Conservation (phyloP, 2,888 invertebrate genomes). For the Campopleginae sp. region DNA sequence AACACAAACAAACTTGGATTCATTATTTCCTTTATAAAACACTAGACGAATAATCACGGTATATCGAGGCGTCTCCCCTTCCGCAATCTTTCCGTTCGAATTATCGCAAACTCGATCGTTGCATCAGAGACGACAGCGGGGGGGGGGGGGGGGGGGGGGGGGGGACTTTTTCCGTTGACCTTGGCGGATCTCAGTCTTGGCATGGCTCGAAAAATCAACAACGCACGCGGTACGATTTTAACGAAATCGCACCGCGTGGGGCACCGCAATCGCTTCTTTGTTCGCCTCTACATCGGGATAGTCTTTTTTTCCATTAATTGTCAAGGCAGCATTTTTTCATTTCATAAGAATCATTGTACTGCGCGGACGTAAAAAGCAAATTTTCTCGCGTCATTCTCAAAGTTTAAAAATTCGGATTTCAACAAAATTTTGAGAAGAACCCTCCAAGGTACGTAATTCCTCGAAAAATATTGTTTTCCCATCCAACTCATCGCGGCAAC, state of each 20-base stretch:
- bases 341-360: too few relatives aligned
- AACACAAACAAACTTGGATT: constrained; percentile 3
- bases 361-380: too few relatives aligned
- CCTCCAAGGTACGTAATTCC: too few relatives aligned
- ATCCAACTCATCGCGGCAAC: too few relatives aligned
- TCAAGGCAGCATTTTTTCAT: background rate
- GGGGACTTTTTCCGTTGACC: constrained; percentile 57
- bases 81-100: background rate
- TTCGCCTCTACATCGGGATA: constrained; percentile 2
- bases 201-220: constrained; percentile 43
- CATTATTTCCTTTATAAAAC: constrained; percentile 5
- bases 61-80: background rate
- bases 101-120: background rate
- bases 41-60: constrained; percentile 57
- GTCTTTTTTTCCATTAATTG: background rate
- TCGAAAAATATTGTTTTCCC: too few relatives aligned
- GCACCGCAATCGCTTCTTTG: background rate
- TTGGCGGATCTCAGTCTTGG: constrained; percentile 64
- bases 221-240: constrained; percentile 1
- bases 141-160: too few relatives aligned
- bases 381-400: too few relatives aligned
- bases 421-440: too few relatives aligned
- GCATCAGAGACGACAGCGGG: constrained; percentile 13
- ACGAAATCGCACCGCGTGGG: constrained; percentile 1
- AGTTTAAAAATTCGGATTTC: too few relatives aligned